phyloP scores from a whole-genome alignment of 2,888 invertebrate genomes.

The Pantelozetes paolii region DNA sequence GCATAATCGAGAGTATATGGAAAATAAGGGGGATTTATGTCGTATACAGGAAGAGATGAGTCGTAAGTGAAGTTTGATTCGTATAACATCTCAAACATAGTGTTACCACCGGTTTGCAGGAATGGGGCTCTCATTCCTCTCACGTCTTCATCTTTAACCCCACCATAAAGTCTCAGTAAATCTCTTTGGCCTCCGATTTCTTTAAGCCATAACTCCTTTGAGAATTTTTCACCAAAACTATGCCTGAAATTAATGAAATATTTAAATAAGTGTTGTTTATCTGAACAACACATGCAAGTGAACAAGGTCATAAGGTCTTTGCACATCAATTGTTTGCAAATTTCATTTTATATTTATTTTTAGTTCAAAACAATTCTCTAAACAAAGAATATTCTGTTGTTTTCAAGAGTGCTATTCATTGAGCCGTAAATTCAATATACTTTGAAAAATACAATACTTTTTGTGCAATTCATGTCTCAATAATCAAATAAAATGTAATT shows the following conservation, averaged over 20 bases:
- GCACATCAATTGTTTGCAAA: no score
- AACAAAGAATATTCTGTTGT: no score
- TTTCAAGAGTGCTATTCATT: no score
- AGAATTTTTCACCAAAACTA: slow-evolving; percentile 91
- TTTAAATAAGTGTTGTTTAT: no score
- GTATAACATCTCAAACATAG: slow-evolving; percentile 95
- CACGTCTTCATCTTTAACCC: slow-evolving; percentile 79
- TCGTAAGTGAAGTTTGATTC: slow-evolving; percentile 94
- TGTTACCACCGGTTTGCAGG: slow-evolving; percentile 85
- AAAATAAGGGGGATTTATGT: slow-evolving; percentile 89
- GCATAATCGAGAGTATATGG: slow-evolving; percentile 94
- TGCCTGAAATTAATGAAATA: slow-evolving; percentile 62
- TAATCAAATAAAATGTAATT: no score
- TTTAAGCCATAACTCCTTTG: slow-evolving; percentile 89
- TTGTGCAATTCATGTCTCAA: no score
- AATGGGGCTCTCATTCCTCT: slow-evolving; percentile 93
- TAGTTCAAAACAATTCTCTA: no score
- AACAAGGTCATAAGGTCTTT: no score
- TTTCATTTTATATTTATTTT: no score
- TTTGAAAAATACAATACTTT: no score
- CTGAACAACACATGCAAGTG: no score
- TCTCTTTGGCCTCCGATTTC: slow-evolving; percentile 92
- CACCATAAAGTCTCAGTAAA: slow-evolving; percentile 79
- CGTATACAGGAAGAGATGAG: slow-evolving; percentile 90
- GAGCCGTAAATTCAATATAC: no score